Evolutionary conservation across 2,113 vertebrate genomes (phyloP).

Genomic region (Tenebrosternarchus preto): DNA sequence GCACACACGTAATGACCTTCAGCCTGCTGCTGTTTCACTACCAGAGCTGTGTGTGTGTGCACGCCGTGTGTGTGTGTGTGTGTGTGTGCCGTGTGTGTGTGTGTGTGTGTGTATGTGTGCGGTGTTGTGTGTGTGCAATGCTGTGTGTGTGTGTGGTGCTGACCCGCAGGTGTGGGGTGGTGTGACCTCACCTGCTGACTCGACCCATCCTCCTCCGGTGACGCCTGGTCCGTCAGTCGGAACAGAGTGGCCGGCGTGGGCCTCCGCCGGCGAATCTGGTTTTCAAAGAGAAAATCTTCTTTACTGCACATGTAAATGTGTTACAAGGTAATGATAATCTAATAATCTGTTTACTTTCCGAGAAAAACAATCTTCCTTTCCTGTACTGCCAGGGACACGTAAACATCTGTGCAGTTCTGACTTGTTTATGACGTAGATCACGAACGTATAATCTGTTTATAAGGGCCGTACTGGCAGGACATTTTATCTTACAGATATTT

Average conservation of each 20-base stretch:
- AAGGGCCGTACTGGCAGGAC: too few relatives aligned
- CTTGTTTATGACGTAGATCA: neutral
- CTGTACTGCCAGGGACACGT: neutral
- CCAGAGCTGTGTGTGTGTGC: neutral
- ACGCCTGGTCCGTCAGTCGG: constrained; percentile 83
- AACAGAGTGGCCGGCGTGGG: constrained; percentile 91
- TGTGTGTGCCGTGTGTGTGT: too few relatives aligned
- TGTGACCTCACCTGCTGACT: constrained; percentile 62
- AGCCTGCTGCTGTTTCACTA: too few relatives aligned
- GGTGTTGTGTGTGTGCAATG: too few relatives aligned
- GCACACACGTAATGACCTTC: too few relatives aligned
- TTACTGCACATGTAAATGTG: neutral
- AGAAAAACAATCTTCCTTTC: neutral
- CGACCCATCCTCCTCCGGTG: constrained; percentile 77
- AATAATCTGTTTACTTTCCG: neutral
- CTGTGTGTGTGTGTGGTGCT: neutral
- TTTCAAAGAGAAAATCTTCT: constrained; percentile 9
- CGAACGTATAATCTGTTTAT: too few relatives aligned
- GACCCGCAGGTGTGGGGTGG: too few relatives aligned
- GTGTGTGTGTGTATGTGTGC: too few relatives aligned
- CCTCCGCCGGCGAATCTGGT: constrained; percentile 85
- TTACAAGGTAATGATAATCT: neutral
- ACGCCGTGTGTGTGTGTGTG: too few relatives aligned
- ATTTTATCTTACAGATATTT: too few relatives aligned
- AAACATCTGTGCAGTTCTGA: neutral